Evolutionary conservation across 1,140 invertebrate genomes (phyloP).

Genomic region (Triops cancriformis): DNA sequence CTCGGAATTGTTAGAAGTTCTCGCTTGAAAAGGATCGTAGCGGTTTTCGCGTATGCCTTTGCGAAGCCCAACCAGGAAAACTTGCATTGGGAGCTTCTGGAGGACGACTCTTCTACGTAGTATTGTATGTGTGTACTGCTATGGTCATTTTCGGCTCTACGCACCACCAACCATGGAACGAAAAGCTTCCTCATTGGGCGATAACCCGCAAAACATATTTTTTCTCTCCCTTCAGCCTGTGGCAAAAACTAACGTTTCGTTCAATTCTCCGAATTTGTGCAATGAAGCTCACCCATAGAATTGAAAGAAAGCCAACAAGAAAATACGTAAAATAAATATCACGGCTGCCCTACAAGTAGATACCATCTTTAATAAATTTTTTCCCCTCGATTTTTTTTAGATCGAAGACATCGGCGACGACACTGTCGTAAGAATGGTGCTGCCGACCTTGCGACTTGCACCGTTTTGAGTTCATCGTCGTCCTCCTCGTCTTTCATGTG

Average conservation of each 20-base stretch:
- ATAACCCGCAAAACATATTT: not conserved
- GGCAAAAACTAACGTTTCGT: not conserved
- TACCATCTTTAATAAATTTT: not conserved
- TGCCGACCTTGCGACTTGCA: not conserved
- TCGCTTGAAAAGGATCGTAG: too few species aligned
- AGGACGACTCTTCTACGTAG: not conserved
- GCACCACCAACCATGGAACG: not conserved
- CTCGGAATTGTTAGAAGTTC: too few species aligned
- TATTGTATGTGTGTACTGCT: too few species aligned
- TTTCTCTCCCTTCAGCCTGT: not conserved
- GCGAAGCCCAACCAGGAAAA: not conserved
- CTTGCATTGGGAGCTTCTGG: not conserved
- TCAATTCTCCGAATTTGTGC: not conserved
- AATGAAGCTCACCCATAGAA: not conserved
- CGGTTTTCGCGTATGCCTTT: not conserved
- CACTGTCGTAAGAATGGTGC: not conserved
- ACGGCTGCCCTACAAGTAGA: too few species aligned
- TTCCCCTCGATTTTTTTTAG: not conserved
- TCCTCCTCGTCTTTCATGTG: conserved; percentile 1
- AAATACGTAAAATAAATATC: not conserved
- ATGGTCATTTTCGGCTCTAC: not conserved
- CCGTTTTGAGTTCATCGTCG: not conserved
- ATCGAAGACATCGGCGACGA: not conserved
- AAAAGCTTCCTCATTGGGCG: not conserved
- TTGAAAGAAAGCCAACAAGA: not conserved